These are phyloP conservation scores for Clytia hemisphaerica DNA, from an alignment of 30 jellyfish, hydroid and myxozoan genomes.

Conservation along the genomic window DNA sequence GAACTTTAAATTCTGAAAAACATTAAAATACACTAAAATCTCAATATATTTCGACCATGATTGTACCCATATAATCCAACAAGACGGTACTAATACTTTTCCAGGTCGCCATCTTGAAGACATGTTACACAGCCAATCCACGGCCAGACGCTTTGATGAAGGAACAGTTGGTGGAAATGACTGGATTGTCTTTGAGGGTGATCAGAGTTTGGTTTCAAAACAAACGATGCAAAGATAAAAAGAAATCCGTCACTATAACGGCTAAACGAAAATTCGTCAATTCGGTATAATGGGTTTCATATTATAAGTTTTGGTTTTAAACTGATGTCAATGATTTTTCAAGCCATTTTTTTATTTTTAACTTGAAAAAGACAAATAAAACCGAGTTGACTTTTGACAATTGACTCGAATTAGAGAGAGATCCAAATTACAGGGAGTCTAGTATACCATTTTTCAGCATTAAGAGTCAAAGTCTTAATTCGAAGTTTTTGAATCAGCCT, in stretches of 20 bases:
- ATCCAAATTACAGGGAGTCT: no score
- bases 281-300: no score
- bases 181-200: conserved; percentile 76
- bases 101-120: conserved; percentile 56
- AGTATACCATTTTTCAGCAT: no score
- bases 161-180: conserved; percentile 65
- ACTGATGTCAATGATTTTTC: no score
- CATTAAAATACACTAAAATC: no score
- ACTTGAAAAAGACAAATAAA: background rate
- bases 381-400: background rate
- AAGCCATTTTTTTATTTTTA: background rate
- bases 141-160: conserved; percentile 81
- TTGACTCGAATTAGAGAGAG: no score
- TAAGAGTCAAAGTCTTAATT: no score
- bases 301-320: no score
- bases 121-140: conserved; percentile 81
- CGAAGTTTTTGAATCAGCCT: no score
- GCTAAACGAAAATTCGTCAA: background rate
- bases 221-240: conserved; percentile 77
- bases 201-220: conserved; percentile 93
- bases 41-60: no score
- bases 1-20: no score
- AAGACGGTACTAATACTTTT: conserved; percentile 65
- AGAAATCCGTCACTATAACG: conserved; percentile 26
- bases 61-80: no score